Evolutionary conservation across 2,888 invertebrate genomes (phyloP).

Genomic region (Thymelicus lineola): DNA sequence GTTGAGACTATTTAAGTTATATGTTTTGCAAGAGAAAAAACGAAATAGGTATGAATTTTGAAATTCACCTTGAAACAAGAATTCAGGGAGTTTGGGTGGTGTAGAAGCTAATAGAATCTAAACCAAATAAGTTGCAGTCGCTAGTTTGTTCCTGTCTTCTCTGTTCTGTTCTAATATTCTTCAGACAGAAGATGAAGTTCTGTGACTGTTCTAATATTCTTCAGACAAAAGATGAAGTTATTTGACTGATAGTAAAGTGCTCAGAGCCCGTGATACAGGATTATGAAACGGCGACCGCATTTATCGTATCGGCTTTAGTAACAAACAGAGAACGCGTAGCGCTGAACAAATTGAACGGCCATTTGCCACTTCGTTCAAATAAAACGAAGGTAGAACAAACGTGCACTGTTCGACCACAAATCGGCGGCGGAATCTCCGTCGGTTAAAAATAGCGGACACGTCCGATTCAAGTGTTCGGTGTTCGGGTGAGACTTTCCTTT

Average conservation of each 20-base stretch:
- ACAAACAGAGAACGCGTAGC: background rate
- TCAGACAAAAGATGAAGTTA: too few species aligned
- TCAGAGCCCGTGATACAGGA: background rate
- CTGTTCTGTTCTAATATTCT: too few species aligned
- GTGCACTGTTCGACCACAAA: constrained; percentile 10
- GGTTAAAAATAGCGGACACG: constrained; percentile 10
- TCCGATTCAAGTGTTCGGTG: constrained; percentile 11
- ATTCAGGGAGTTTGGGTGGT: too few species aligned
- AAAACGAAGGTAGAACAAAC: constrained; percentile 13
- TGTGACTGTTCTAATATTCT: too few species aligned
- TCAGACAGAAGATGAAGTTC: too few species aligned
- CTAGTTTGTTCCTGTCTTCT: too few species aligned
- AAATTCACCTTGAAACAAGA: too few species aligned
- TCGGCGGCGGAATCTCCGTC: constrained; percentile 8
- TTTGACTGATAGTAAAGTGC: background rate
- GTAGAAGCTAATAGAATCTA: too few species aligned
- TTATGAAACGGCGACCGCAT: background rate
- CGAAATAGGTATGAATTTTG: too few species aligned
- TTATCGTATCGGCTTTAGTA: background rate
- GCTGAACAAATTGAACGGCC: constrained; percentile 9
- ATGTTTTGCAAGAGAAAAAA: too few species aligned
- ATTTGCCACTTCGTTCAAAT: constrained; percentile 13
- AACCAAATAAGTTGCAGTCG: too few species aligned
- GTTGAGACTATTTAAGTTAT: too few species aligned
- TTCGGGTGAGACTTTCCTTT: constrained; percentile 8